Conservation (phyloP, 2,888 invertebrate genomes). For the Agrenia bidenticulata region DNA sequence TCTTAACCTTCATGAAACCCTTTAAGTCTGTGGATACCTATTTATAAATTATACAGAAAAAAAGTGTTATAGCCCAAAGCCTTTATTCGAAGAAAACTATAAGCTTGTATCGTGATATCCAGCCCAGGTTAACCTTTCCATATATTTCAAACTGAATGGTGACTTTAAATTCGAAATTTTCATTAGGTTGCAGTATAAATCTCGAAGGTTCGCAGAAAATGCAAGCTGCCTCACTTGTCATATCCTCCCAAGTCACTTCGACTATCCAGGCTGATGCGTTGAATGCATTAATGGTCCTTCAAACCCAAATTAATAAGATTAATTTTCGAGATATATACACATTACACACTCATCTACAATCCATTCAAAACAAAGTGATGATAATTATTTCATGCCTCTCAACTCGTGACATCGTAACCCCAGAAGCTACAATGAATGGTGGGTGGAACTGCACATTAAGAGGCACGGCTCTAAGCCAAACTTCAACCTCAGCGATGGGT, state of each 20-base stretch:
- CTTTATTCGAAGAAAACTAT: no score
- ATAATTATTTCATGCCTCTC: conserved; percentile 4
- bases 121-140: conserved; percentile 22
- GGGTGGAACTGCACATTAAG: conserved; percentile 36
- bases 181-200: conserved; percentile 18
- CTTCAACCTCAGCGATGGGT: conserved; percentile 39
- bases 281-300: conserved; percentile 18
- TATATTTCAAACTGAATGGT: conserved; percentile 21
- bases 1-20: not conserved
- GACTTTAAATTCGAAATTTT: conserved; percentile 15
- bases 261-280: conserved; percentile 25
- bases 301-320: no score
- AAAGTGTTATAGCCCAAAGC: no score
- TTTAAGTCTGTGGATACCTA: not conserved
- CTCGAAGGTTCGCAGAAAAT: conserved; percentile 17
- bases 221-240: conserved; percentile 6
- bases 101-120: no score
- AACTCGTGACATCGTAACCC: conserved; percentile 1
- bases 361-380: not conserved
- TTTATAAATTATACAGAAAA: not conserved
- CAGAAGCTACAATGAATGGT: conserved; percentile 27
- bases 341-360: no score
- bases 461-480: conserved; percentile 40
- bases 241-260: conserved; percentile 15
- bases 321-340: no score